Base-by-base conservation (phyloP, 2,888 invertebrate species). In the Lissocephala sabroskyi region DNA sequence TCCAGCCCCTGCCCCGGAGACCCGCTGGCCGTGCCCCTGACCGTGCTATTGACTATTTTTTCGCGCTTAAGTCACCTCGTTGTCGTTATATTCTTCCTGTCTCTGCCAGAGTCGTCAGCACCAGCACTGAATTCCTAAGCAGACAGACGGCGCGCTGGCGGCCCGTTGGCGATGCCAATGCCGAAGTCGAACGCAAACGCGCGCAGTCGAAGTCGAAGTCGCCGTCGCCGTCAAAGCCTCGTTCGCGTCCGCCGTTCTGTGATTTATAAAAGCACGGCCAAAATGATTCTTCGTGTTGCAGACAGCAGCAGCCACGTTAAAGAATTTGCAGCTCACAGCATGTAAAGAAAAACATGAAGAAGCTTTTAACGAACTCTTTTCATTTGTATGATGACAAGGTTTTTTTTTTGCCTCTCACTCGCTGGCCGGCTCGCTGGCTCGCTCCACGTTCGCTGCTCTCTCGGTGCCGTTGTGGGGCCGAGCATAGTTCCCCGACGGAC, bases 351-450 rank as follows among this genome's bases (percentile, higher is more conserved):
- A 77, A 73, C 73, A 73, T 66, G 77, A 77, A 73, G 73, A 76
- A 74, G 73, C 73, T 73, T 73, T 73, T 73, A 73, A 76, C 73
- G 73, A 76, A 76, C 77, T 76, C 74, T 76, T 73, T 73, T 68
- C 68, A 68, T 68, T 68, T 68, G 75, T 62, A 64, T 59, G 71
- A 68, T 75, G 75, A 68, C 75, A 75, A 67, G 75, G 57, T 62
- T 23, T 49, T 67, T 50, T 70, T 59, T 16, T 41, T 30, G 36
- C 35, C 42, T 45, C 43, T 41, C 33, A 33, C 17, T 26, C 29
- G n/a, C 42, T 45, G 41, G 41, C 42, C 42, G 41, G 28, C 16
- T 32, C 7, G 4, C 5, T 11, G 3, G 11, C 30, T 35, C 6
- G 35, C 0, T 14, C 2, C 16, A 14, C 13, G 33, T 33, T 7